These are phyloP conservation scores for Chelonia mydas DNA, from an alignment of 2,797 vertebrate genomes.

Conservation along the genomic window DNA sequence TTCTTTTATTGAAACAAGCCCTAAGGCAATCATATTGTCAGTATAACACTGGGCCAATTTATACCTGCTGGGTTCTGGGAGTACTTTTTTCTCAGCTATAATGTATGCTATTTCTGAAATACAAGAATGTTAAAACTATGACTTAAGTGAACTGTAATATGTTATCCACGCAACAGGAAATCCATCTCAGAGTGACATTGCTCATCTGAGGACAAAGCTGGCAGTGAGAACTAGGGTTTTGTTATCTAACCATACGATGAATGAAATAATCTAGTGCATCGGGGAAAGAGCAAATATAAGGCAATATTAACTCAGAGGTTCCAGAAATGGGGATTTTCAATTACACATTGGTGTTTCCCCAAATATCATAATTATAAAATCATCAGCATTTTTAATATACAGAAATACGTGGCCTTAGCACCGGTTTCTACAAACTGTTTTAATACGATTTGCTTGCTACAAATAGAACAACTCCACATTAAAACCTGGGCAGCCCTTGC, in stretches of 20 bases:
- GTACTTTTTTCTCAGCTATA: slow-evolving; percentile 7
- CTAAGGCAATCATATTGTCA: slow-evolving; percentile 52
- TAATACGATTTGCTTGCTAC: fast-evolving
- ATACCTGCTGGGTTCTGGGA: slow-evolving; percentile 26
- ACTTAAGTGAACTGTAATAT: slow-evolving; percentile 17
- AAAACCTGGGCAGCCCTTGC: fast-evolving
- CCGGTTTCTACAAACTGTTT: fast-evolving
- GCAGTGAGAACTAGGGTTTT: not conserved
- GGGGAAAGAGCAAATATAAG: not conserved
- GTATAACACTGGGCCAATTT: slow-evolving; percentile 41
- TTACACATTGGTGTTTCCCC: not conserved
- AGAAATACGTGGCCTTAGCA: fast-evolving
- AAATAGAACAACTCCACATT: fast-evolving
- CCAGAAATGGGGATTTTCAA: not conserved
- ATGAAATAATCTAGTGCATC: not conserved
- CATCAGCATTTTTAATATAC: not conserved
- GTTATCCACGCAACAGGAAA: not conserved
- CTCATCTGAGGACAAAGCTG: not conserved
- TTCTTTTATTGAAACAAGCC: slow-evolving; percentile 35
- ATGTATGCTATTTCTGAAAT: slow-evolving; percentile 30
- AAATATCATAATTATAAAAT: not conserved
- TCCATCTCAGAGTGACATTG: not conserved
- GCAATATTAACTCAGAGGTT: slow-evolving; percentile 2
- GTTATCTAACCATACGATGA: not conserved
- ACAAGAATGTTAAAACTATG: not conserved